Evolutionary conservation across 1,140 invertebrate species (phyloP).

Genomic region (Heliconius melpomene): DNA sequence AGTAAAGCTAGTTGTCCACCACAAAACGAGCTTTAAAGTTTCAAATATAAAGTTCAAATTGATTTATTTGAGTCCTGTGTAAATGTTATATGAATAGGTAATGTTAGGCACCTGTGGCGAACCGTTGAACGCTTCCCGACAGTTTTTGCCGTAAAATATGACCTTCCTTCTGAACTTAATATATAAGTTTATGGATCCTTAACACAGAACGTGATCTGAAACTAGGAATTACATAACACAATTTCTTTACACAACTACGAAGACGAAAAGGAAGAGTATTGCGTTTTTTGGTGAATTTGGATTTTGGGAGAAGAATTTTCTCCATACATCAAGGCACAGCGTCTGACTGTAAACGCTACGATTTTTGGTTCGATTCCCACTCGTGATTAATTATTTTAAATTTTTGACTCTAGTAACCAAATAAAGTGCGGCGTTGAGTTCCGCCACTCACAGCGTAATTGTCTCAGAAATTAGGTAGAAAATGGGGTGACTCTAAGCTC

Average conservation of each 20-base stretch:
- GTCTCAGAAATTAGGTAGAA: too few relatives aligned
- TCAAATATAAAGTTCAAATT: conserved; percentile 24
- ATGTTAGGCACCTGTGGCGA: conserved; percentile 39
- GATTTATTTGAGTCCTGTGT: conserved; percentile 14
- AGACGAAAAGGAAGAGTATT: not conserved
- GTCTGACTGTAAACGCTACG: too few relatives aligned
- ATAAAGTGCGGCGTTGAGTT: not conserved
- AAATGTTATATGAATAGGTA: conserved; percentile 29
- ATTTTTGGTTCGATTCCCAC: too few relatives aligned
- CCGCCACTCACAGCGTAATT: not conserved
- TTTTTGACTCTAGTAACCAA: too few relatives aligned
- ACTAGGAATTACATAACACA: conserved; percentile 16
- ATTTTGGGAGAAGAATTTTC: too few relatives aligned
- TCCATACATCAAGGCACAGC: too few relatives aligned
- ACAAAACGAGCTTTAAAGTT: conserved; percentile 8
- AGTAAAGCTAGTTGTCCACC: not conserved
- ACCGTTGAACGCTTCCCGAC: conserved; percentile 31
- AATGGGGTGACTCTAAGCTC: too few relatives aligned
- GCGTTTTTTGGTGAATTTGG: not conserved
- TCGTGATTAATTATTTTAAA: too few relatives aligned
- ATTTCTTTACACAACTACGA: not conserved
- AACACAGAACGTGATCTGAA: conserved; percentile 38
- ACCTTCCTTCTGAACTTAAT: conserved; percentile 36
- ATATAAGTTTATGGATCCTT: conserved; percentile 40
- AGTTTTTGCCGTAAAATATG: conserved; percentile 42